Percentiles rank a stretch among this genome's conserved stretches.
Conservation (phyloP, 2,797 vertebrate species). For the Thunnus albacares region DNA sequence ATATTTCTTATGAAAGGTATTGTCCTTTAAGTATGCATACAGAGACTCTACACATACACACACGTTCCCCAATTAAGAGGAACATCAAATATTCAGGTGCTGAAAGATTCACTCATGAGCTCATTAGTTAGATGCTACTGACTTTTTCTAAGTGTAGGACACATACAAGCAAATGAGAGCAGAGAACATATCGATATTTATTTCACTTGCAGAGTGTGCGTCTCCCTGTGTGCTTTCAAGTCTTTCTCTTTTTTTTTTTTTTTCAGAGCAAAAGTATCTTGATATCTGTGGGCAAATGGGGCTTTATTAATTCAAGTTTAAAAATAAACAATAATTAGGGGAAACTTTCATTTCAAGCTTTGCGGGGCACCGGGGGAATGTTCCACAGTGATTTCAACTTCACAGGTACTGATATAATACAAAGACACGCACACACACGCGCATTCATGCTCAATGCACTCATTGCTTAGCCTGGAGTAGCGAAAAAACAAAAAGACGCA, state of each 20-base stretch:
- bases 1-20: background rate
- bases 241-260: background rate
- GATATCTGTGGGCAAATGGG: constrained; percentile 4
- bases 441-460: background rate
- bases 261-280: background rate
- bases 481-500: background rate
- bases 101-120: constrained; percentile 56
- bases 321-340: constrained; percentile 70
- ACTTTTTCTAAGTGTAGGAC: constrained; percentile 23
- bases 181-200: constrained; percentile 23
- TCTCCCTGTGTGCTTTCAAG: constrained; percentile 4
- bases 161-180: constrained; percentile 31
- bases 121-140: constrained; percentile 48
- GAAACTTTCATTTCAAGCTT: constrained; percentile 23
- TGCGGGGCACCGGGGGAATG: constrained; percentile 28
- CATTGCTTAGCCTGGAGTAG: background rate
- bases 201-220: constrained; percentile 1
- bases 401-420: constrained; percentile 24
- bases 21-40: background rate
- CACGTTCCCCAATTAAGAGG: background rate
- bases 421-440: background rate
- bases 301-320: constrained; percentile 52
- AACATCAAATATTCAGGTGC: constrained; percentile 33
- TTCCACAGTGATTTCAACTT: constrained; percentile 22
- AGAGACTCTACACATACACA: background rate